Evolutionary conservation across 2,888 invertebrate species (phyloP), one percentile per base, ranked within the genome.

Genomic region (Rhogogaster chlorosoma): DNA sequence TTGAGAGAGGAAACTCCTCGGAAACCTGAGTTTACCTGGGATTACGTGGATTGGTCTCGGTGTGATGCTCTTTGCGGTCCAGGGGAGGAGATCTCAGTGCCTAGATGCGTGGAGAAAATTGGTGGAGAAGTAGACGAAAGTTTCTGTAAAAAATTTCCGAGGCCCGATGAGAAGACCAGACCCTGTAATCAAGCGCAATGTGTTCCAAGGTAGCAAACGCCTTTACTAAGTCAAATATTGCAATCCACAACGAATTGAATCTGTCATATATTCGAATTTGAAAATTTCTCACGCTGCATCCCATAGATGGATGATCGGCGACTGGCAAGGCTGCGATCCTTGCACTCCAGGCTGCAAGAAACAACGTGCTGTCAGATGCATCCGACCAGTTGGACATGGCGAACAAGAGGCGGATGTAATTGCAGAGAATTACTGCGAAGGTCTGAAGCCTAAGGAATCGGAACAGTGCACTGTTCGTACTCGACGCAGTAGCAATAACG

Each of bases 21-120:
- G 49, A 91, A 90, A 70, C 93, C 94, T 0, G 92, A 92, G 83
- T 95, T 95, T 90, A 88, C 90, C 45, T 95, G 95, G 95, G 92
- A 93, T 82, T 94, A 93, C 87, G 90, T 94, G 61, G 94, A 94
- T 70, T 95, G 95, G 95, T 93, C 94, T 26, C 93, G 94, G 83
- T 95, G 95, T 88, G 94, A 94, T 10, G 93, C 94, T 5, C 94
- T 94, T 18, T 95, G 95, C 90, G 95, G 95, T 4, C 94, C 94
- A 87, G 95, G 95, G 89, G 93, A 90, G 71, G 90, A 93, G 88
- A 89, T 91, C 82, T 91, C 77, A 88, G 94, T 29, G 90, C 94
- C 92, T 85, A 94, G 89, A 87, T 95, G 93, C 94, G 94, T 94
- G 88, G 94, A 93, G 94, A 92, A 93, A 87, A 94, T 94, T 88